Conservation (phyloP, 2,888 invertebrate species). For the Escarpia spicata region DNA sequence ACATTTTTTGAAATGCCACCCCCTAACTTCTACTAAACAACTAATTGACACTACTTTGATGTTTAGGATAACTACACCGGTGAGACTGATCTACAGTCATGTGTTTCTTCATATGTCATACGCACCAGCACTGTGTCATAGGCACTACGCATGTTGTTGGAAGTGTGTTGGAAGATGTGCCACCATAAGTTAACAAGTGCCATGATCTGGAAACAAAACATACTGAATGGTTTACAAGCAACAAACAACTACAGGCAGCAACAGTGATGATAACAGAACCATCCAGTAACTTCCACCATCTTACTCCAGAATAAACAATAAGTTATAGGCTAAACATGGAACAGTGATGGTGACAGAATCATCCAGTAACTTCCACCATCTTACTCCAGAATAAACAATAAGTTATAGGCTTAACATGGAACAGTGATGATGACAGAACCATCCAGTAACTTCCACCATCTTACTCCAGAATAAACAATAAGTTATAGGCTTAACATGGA, state of each 20-base stretch:
- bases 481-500: no score
- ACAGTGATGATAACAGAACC: not conserved
- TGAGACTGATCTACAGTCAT: not conserved
- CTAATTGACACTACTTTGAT: no score
- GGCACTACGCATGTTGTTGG: conserved; percentile 56
- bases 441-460: no score
- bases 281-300: no score
- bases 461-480: no score
- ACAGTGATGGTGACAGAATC: not conserved
- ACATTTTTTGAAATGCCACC: no score
- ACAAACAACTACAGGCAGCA: not conserved
- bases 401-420: not conserved
- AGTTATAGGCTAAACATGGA: not conserved
- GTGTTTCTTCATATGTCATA: not conserved
- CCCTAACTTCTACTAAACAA: no score
- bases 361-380: no score
- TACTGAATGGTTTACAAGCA: not conserved
- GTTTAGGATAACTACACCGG: not conserved
- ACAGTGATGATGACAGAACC: not conserved
- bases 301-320: no score
- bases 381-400: no score
- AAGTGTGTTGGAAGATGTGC: conserved; percentile 62
- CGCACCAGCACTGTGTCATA: conserved; percentile 41
- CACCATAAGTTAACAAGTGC: conserved; percentile 58
- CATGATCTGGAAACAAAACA: conserved; percentile 46